Percentiles rank a stretch among this genome's conserved stretches.
Evolutionary conservation across 2,113 vertebrate genomes (phyloP).

Genomic region (Seriola quinqueradiata): DNA sequence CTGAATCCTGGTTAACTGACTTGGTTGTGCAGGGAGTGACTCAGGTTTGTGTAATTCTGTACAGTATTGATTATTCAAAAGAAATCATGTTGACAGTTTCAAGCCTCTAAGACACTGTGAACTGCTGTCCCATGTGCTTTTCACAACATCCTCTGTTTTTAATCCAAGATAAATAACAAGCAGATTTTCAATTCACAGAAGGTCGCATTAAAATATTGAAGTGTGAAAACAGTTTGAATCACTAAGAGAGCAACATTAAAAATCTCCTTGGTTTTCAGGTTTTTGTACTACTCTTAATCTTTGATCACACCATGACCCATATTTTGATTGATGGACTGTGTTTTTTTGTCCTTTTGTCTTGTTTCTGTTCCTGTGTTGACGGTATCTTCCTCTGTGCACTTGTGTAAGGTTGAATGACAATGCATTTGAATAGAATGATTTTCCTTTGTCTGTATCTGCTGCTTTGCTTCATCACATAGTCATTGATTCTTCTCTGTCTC

Average conservation of each 20-base stretch:
- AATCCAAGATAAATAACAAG: neutral
- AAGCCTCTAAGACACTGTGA: neutral
- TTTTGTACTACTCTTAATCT: neutral
- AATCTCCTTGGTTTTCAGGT: neutral
- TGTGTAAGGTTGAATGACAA: slow-evolving; percentile 20
- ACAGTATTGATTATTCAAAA: slow-evolving; percentile 22
- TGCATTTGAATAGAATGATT: slow-evolving; percentile 19
- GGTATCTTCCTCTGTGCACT: neutral
- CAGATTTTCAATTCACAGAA: neutral
- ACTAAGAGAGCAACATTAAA: neutral
- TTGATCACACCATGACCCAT: neutral
- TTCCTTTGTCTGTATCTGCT: slow-evolving; percentile 38
- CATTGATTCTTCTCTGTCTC: neutral
- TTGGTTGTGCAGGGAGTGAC: slow-evolving; percentile 22
- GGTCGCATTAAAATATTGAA: neutral
- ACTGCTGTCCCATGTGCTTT: neutral
- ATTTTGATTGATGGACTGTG: slow-evolving; percentile 5
- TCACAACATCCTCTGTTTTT: neutral
- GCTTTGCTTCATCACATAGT: slow-evolving; percentile 46
- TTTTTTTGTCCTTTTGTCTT: slow-evolving; percentile 17
- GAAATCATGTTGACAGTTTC: neutral
- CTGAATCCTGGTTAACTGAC: slow-evolving; percentile 5
- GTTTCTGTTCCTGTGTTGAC: slow-evolving; percentile 15
- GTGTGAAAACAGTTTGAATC: neutral
- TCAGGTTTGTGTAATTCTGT: slow-evolving; percentile 15